These are phyloP conservation scores for Gila robusta DNA, from an alignment of 2,797 vertebrate genomes.

Conservation along the genomic window DNA sequence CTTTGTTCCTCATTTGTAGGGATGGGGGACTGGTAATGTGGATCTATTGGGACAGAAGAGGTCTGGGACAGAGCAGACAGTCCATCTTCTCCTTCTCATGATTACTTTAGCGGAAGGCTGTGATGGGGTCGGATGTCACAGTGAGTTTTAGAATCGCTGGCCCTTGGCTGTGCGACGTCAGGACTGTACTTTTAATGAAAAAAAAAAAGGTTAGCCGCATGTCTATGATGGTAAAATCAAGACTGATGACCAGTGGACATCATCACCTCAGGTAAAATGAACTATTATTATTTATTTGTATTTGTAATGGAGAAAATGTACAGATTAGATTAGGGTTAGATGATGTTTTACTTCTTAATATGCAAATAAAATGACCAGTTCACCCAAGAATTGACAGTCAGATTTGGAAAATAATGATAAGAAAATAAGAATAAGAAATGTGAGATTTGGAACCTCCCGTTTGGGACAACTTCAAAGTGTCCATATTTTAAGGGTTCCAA, in stretches of 20 bases:
- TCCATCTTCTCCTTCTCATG: slow-evolving; percentile 76
- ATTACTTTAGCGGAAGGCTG: slow-evolving; percentile 79
- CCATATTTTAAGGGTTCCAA: too few relatives aligned
- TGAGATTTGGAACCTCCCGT: too few relatives aligned
- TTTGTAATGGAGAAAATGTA: neutral
- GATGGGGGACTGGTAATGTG: slow-evolving; percentile 70
- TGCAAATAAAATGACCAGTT: neutral
- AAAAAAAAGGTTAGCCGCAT: slow-evolving; percentile 38
- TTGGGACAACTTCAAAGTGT: too few relatives aligned
- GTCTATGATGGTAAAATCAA: slow-evolving; percentile 27
- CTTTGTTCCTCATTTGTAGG: slow-evolving; percentile 64
- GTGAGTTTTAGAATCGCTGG: slow-evolving; percentile 66
- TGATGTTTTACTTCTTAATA: neutral
- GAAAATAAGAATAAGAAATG: too few relatives aligned
- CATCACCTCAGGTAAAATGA: slow-evolving; percentile 14
- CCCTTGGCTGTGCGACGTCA: slow-evolving; percentile 26
- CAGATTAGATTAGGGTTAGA: neutral
- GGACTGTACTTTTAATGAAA: slow-evolving; percentile 29
- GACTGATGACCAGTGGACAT: slow-evolving; percentile 42
- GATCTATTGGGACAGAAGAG: slow-evolving; percentile 70
- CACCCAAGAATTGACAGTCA: too few relatives aligned
- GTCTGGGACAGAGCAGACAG: slow-evolving; percentile 64
- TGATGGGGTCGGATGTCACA: slow-evolving; percentile 72
- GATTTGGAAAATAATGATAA: too few relatives aligned
- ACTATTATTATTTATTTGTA: neutral